Conservation (phyloP, 53 echinoderm and acorn worm genomes). For the Astropecten irregularis region DNA sequence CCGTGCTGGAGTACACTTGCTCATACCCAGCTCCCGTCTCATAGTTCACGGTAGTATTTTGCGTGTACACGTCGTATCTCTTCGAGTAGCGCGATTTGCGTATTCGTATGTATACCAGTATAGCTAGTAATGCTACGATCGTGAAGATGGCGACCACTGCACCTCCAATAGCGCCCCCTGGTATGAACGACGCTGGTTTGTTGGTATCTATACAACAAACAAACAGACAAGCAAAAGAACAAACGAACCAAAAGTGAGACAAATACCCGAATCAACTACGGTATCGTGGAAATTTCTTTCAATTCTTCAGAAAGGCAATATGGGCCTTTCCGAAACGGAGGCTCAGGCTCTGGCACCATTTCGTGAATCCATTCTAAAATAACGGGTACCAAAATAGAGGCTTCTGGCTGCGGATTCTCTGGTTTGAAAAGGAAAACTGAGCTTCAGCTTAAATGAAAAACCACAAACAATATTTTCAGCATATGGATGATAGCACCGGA, state of each 20-base stretch:
- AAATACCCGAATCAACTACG: neutral
- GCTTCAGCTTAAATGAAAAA: too few species aligned
- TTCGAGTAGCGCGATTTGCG: slow-evolving; percentile 69
- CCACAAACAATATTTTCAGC: too few species aligned
- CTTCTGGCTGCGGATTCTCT: too few species aligned
- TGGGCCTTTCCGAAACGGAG: too few species aligned
- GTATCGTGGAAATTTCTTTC: too few species aligned
- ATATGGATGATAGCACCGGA: too few species aligned
- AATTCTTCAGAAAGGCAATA: neutral
- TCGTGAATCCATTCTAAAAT: too few species aligned
- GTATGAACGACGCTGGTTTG: neutral
- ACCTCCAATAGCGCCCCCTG: slow-evolving; percentile 54
- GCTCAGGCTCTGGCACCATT: too few species aligned
- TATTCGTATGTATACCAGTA: slow-evolving; percentile 72
- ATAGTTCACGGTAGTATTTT: slow-evolving; percentile 84
- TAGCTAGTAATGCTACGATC: slow-evolving; percentile 55
- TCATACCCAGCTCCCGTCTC: slow-evolving; percentile 79
- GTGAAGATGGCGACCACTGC: slow-evolving; percentile 63
- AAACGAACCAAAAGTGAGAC: too few species aligned
- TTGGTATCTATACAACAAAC: neutral
- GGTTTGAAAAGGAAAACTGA: too few species aligned
- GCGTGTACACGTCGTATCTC: slow-evolving; percentile 88
- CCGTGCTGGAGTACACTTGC: slow-evolving; percentile 76
- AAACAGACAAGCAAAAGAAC: too few species aligned
- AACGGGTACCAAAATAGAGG: too few species aligned